Evolutionary conservation across 2,888 invertebrate species (phyloP).

Genomic region (Leptopilina syphax): DNA sequence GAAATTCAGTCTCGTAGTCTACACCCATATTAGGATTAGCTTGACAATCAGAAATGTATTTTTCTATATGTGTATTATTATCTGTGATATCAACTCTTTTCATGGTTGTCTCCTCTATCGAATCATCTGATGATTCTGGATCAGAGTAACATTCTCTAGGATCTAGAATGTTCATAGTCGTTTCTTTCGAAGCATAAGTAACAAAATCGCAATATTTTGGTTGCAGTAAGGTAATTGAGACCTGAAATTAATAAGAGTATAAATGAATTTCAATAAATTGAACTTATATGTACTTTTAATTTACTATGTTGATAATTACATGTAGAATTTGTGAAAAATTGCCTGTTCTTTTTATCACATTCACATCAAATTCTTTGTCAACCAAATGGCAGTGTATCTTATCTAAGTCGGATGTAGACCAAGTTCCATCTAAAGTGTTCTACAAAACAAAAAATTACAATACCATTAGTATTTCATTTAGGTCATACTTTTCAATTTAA

Average conservation of each 20-base stretch:
- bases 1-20: background rate
- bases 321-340: conserved; percentile 23
- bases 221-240: conserved; percentile 53
- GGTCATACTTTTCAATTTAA: background rate
- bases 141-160: background rate
- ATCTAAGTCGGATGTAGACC: conserved; percentile 80
- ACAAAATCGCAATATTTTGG: conserved; percentile 53
- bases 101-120: conserved; percentile 27
- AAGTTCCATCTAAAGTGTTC: conserved; percentile 63
- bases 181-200: conserved; percentile 33
- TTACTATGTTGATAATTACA: conserved; percentile 4
- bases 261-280: background rate
- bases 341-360: conserved; percentile 71
- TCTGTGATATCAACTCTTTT: background rate
- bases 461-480: background rate
- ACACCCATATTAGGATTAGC: background rate
- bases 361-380: conserved; percentile 79
- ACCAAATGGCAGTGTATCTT: conserved; percentile 81
- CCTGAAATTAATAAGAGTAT: conserved; percentile 48
- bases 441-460: background rate
- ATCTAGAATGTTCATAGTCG: conserved; percentile 44
- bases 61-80: no score
- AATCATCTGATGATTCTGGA: background rate
- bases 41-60: background rate
- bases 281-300: background rate